Conservation (phyloP, 2,113 vertebrate species). For the Laticauda laticaudata region DNA sequence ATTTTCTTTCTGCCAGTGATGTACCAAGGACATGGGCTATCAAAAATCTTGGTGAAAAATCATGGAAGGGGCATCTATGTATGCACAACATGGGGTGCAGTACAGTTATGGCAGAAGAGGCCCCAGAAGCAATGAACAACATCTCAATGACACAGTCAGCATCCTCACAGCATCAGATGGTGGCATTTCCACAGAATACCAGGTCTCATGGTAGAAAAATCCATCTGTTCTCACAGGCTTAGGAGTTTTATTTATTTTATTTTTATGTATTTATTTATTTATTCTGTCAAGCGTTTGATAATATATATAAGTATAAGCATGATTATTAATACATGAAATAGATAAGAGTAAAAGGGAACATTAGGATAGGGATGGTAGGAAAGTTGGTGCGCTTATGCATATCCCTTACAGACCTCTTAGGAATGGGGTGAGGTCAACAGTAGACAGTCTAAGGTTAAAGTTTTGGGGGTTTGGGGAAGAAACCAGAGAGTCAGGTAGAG, state of each 20-base stretch:
- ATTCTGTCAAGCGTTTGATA: no score
- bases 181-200: neutral
- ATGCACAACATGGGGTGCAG: neutral
- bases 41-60: neutral
- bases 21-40: neutral
- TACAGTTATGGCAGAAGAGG: neutral
- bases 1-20: neutral
- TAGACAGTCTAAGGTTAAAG: no score
- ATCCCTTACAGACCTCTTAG: no score
- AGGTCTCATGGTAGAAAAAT: neutral
- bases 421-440: no score
- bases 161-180: neutral
- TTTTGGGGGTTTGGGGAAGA: no score
- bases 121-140: neutral
- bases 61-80: neutral
- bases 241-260: neutral
- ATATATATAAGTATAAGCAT: no score
- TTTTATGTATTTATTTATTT: no score
- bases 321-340: no score
- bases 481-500: no score
- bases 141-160: neutral
- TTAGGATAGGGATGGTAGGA: no score
- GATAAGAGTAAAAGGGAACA: no score
- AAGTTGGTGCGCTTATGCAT: no score
- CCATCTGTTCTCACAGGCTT: neutral